Evolutionary conservation across 2,888 invertebrate species (phyloP).

Genomic region (Tenthredo mesomela): DNA sequence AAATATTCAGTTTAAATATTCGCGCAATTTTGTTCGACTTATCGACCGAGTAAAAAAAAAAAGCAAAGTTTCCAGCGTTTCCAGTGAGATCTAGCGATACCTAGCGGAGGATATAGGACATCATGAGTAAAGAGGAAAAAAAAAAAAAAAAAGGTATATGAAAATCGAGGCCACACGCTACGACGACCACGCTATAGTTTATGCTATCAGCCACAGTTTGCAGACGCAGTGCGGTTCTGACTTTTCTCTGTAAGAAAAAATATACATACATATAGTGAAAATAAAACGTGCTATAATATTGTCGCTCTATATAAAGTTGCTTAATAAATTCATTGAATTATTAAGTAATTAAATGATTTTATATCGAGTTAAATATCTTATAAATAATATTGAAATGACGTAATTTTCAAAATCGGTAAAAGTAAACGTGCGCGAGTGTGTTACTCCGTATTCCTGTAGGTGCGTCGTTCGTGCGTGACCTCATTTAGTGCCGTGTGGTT

Average conservation of each 20-base stretch:
- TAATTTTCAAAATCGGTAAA: neutral
- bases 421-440: slow-evolving; percentile 13
- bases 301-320: neutral
- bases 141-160: slow-evolving; percentile 1
- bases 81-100: slow-evolving; percentile 11
- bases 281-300: neutral
- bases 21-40: neutral
- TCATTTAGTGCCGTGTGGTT: slow-evolving; percentile 16
- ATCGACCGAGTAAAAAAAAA: neutral
- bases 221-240: slow-evolving; percentile 33
- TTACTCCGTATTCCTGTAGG: neutral
- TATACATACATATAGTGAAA: neutral
- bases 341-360: neutral
- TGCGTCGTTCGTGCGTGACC: slow-evolving; percentile 22
- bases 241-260: neutral
- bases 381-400: neutral
- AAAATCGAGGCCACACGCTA: slow-evolving; percentile 19
- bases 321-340: neutral
- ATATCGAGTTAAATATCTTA: neutral
- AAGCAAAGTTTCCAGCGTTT: neutral
- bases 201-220: neutral
- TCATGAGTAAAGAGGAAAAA: neutral
- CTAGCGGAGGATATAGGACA: slow-evolving; percentile 1
- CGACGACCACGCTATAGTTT: neutral
- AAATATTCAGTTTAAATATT: neutral